phyloP scores from a whole-genome alignment of 2,113 vertebrate genomes.

The Canis aureus region DNA sequence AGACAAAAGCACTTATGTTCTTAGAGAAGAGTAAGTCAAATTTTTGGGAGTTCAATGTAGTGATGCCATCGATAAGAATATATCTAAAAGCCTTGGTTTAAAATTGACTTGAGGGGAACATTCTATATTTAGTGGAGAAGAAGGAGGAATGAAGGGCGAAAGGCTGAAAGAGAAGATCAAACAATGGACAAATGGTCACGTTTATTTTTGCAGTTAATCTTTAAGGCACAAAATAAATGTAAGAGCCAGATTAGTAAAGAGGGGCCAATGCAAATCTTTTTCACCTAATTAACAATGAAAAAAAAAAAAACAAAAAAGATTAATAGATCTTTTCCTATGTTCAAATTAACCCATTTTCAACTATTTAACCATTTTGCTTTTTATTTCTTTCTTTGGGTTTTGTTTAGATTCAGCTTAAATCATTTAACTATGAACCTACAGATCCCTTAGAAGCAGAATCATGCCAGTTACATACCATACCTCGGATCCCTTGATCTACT shows the following conservation, averaged over 20 bases:
- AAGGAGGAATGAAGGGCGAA: slow-evolving; percentile 42
- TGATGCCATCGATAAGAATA: slow-evolving; percentile 46
- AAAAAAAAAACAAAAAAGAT: slow-evolving; percentile 37
- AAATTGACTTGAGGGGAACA: slow-evolving; percentile 11
- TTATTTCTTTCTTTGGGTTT: slow-evolving; percentile 62
- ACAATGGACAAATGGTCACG: slow-evolving; percentile 79
- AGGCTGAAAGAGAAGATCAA: slow-evolving; percentile 72
- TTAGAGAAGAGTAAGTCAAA: slow-evolving; percentile 63
- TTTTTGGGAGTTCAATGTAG: slow-evolving; percentile 50
- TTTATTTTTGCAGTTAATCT: slow-evolving; percentile 86
- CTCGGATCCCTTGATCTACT: slow-evolving; percentile 50
- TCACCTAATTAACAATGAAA: background rate
- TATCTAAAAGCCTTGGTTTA: slow-evolving; percentile 50
- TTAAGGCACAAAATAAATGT: slow-evolving; percentile 91
- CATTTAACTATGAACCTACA: slow-evolving; percentile 68
- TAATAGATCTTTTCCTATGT: slow-evolving; percentile 34
- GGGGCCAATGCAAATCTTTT: slow-evolving; percentile 12
- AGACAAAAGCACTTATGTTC: slow-evolving; percentile 52
- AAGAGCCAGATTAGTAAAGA: slow-evolving; percentile 80
- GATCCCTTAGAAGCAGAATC: slow-evolving; percentile 78
- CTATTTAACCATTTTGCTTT: slow-evolving; percentile 6
- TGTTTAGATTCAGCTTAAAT: slow-evolving; percentile 75
- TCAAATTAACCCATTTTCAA: slow-evolving; percentile 65
- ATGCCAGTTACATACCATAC: slow-evolving; percentile 64
- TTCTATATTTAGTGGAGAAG: slow-evolving; percentile 31